Evolutionary conservation across 2,888 invertebrate species (phyloP), one percentile per base, ranked within the genome.

Genomic region (Cremastinae sp.): DNA sequence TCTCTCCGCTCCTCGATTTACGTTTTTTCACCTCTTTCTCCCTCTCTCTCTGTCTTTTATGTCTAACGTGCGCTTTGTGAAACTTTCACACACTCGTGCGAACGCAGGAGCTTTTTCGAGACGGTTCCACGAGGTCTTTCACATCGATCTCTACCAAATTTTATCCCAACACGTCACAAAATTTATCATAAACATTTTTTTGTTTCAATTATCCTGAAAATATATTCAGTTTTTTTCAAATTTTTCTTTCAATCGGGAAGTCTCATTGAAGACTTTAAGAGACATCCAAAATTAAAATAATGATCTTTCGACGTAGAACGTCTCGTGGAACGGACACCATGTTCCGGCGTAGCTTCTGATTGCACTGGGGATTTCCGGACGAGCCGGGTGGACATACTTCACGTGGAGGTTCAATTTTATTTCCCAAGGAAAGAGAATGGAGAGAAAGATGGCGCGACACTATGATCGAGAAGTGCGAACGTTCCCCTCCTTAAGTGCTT

Each of bases 281-380:
- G n/a, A n/a, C n/a, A n/a, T n/a, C n/a, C n/a, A n/a, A n/a, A n/a
- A n/a, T n/a, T n/a, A n/a, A n/a, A n/a, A n/a, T n/a, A n/a, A n/a
- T n/a, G 28, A 5, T 28, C 28, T 28, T 5, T 28, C 5, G 28
- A 28, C 2, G 28, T 28, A 5, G 28, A 28, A 28, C 28, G 28
- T 5, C 28, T 5, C 28, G 5, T 28, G 28, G 51, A 14, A 53
- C 37, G 37, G 28, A 41, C 28, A 65, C 16, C 61, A 49, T 51
- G 45, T 55, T 61, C 53, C 47, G 37, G 22, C 77, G 66, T 64
- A 58, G 68, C 43, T 75, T 68, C 74, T 79, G 78, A 79, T 79
- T 79, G 76, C 78, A 76, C 61, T 74, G 74, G 78, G 78, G 68
- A 22, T 77, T 78, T 62, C 61, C 45, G 53, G 74, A 75, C 70